Conservation (phyloP, 1,140 invertebrate genomes). For the Brachionus koreanus region DNA sequence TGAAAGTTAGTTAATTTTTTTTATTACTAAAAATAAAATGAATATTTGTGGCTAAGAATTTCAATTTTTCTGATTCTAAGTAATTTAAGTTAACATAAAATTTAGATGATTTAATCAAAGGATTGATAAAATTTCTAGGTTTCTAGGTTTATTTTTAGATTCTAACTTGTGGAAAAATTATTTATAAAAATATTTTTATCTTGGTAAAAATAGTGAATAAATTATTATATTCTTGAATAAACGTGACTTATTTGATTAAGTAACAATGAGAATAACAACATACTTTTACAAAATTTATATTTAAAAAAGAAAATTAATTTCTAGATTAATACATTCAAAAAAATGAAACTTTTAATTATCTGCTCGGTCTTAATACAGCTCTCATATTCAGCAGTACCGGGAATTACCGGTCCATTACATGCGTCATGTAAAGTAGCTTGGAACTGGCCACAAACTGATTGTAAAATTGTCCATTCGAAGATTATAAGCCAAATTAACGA, state of each 20-base stretch:
- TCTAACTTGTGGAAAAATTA: too few species aligned
- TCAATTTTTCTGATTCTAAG: too few species aligned
- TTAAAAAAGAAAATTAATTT: not conserved
- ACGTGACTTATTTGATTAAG: not conserved
- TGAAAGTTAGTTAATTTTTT: too few species aligned
- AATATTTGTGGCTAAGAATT: too few species aligned
- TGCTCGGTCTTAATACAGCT: not conserved
- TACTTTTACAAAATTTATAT: not conserved
- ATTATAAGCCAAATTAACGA: constrained; percentile 50
- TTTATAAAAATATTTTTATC: too few species aligned
- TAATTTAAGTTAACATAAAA: too few species aligned
- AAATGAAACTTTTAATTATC: not conserved
- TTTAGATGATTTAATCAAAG: too few species aligned
- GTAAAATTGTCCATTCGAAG: constrained; percentile 43
- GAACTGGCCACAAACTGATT: constrained; percentile 33
- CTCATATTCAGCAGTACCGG: not conserved
- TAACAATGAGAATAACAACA: not conserved
- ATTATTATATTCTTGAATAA: not conserved
- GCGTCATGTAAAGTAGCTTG: constrained; percentile 45
- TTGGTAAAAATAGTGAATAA: not conserved
- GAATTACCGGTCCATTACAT: constrained; percentile 43
- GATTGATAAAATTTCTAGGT: too few species aligned
- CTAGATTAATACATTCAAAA: not conserved
- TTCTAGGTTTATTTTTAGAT: too few species aligned
- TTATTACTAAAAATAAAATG: too few species aligned